Percentiles rank a stretch among this genome's conserved stretches.
These are phyloP conservation scores for Xanthia icteritia DNA, from an alignment of 2,888 invertebrate genomes.

Conservation along the genomic window DNA sequence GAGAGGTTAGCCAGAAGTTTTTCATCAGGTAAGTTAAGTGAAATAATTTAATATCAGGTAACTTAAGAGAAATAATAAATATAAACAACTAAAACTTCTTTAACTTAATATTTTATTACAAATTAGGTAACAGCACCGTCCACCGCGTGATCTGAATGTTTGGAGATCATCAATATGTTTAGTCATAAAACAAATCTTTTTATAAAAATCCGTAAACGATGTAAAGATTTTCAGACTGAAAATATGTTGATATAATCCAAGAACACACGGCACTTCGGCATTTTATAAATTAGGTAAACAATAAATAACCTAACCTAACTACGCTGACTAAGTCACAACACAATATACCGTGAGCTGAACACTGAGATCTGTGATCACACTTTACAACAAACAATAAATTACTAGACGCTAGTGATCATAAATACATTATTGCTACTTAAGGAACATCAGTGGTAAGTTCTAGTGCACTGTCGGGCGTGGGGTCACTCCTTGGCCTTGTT, in stretches of 20 bases:
- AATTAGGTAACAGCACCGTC: too few relatives aligned
- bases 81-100: too few relatives aligned
- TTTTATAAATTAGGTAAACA: conserved; percentile 21
- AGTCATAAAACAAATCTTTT: not conserved
- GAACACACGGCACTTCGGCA: not conserved
- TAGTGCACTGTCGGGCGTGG: not conserved
- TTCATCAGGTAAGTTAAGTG: too few relatives aligned
- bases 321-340: conserved; percentile 24
- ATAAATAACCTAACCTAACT: conserved; percentile 16
- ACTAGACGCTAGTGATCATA: conserved; percentile 40
- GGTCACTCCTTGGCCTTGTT: conserved; percentile 42
- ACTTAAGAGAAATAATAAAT: too few relatives aligned
- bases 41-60: too few relatives aligned
- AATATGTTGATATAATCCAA: not conserved
- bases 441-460: conserved; percentile 39
- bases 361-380: conserved; percentile 38
- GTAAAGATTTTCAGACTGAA: not conserved
- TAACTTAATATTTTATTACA: too few relatives aligned
- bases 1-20: too few relatives aligned
- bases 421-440: conserved; percentile 40
- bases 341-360: not conserved
- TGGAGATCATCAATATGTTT: not conserved
- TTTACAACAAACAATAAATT: conserved; percentile 38
- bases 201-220: not conserved
- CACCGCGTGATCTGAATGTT: too few relatives aligned